Evolutionary conservation across 2,797 vertebrate genomes (phyloP).

Genomic region (Sebastes ruberrimus): DNA sequence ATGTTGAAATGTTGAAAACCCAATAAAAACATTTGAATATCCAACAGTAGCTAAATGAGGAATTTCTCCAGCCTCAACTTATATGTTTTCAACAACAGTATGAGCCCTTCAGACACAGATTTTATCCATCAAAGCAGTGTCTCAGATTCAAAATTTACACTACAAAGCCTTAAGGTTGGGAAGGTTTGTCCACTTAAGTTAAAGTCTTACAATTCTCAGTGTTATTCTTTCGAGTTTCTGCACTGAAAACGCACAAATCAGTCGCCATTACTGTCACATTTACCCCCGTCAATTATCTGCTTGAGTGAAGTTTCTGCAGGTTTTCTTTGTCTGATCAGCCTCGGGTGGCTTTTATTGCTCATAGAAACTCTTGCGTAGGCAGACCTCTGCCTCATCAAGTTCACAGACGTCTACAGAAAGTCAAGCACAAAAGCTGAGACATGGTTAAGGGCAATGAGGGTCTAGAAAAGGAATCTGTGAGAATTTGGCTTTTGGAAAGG

Average conservation of each 20-base stretch:
- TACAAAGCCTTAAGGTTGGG: neutral
- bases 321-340: slow-evolving; percentile 14
- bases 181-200: neutral
- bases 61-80: slow-evolving; percentile 7
- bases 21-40: neutral
- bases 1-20: too few relatives aligned
- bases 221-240: neutral
- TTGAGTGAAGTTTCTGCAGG: neutral
- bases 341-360: neutral
- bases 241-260: neutral
- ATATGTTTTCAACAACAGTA: slow-evolving; percentile 12
- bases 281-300: neutral
- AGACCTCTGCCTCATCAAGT: slow-evolving; percentile 3
- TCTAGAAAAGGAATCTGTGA: neutral
- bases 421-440: neutral
- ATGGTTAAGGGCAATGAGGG: neutral
- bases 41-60: slow-evolving; percentile 23
- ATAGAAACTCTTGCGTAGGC: neutral
- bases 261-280: neutral
- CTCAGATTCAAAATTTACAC: neutral
- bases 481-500: neutral
- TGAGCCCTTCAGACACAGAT: neutral
- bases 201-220: neutral
- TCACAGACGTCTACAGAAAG: neutral
- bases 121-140: neutral